Evolutionary conservation across 64 coral and sea anemone species (phyloP).

Genomic region (Montipora efflorescens): DNA sequence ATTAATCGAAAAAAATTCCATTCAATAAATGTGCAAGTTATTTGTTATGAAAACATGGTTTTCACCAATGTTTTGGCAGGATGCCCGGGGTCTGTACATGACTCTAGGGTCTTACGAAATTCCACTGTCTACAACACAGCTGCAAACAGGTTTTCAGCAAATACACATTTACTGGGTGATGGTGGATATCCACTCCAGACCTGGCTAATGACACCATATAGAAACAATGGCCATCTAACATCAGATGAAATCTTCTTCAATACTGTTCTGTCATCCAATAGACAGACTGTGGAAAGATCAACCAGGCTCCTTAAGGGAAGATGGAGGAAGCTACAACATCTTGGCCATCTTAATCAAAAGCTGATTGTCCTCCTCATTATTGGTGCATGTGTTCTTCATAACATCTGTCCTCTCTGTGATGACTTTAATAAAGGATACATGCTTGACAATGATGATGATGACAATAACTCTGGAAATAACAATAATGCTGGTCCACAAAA

Average conservation of each 20-base stretch:
- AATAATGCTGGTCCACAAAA: not conserved
- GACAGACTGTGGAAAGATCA: slow-evolving; percentile 54
- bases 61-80: slow-evolving; percentile 2
- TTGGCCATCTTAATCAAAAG: slow-evolving; percentile 56
- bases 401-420: not conserved
- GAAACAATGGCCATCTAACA: slow-evolving; percentile 61
- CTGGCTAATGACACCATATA: slow-evolving; percentile 65
- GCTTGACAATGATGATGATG: not conserved
- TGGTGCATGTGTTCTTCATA: slow-evolving; percentile 74
- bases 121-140: slow-evolving; percentile 31
- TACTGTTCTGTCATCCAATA: slow-evolving; percentile 29
- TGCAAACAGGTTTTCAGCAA: slow-evolving; percentile 30
- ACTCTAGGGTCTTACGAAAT: slow-evolving; percentile 55
- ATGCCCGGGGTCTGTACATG: slow-evolving; percentile 67
- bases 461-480: not conserved
- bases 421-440: not conserved
- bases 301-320: slow-evolving; percentile 76
- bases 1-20: slow-evolving; percentile 28
- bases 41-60: not conserved
- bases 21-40: slow-evolving; percentile 29
- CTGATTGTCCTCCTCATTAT: slow-evolving; percentile 57
- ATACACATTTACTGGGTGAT: slow-evolving; percentile 67
- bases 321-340: slow-evolving; percentile 67
- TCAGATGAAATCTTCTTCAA: slow-evolving; percentile 37
- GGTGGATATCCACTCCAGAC: slow-evolving; percentile 49